phyloP scores from a whole-genome alignment of 2,888 invertebrate species.

The Ectropis crepuscularia region DNA sequence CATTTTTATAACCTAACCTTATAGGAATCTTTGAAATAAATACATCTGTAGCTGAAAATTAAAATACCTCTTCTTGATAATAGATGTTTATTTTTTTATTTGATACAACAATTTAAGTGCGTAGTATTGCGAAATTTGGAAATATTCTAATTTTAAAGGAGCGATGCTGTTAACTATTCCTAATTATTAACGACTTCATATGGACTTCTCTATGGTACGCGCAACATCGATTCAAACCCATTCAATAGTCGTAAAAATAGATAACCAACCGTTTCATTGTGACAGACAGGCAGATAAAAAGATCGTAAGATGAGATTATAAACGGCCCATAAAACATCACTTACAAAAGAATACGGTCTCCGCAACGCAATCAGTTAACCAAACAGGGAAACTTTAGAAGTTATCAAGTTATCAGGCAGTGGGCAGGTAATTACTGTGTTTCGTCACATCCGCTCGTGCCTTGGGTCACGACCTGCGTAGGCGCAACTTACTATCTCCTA shows the following conservation, averaged over 20 bases:
- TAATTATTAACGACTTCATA: not conserved
- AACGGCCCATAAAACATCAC: slow-evolving; percentile 23
- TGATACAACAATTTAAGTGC: too few relatives aligned
- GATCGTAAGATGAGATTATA: slow-evolving; percentile 27
- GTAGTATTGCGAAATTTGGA: too few relatives aligned
- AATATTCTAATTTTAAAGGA: not conserved
- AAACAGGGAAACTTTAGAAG: slow-evolving; percentile 36
- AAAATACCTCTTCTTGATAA: too few relatives aligned
- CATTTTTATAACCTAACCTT: too few relatives aligned
- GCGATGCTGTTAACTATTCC: not conserved
- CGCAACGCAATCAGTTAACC: slow-evolving; percentile 28
- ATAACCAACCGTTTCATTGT: slow-evolving; percentile 11
- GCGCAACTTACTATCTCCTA: slow-evolving; percentile 55
- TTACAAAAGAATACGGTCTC: slow-evolving; percentile 26
- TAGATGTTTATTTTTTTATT: too few relatives aligned
- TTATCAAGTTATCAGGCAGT: slow-evolving; percentile 43
- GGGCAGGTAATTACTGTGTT: slow-evolving; percentile 43
- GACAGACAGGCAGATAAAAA: slow-evolving; percentile 16
- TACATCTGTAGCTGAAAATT: too few relatives aligned
- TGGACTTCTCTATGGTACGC: slow-evolving; percentile 1
- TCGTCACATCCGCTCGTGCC: slow-evolving; percentile 53
- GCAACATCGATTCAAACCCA: slow-evolving; percentile 9
- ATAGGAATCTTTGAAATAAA: too few relatives aligned
- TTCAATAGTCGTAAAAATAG: slow-evolving; percentile 17
- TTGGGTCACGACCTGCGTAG: slow-evolving; percentile 69